Evolutionary conservation across 2,888 invertebrate genomes (phyloP).

Genomic region (Tachina fera): DNA sequence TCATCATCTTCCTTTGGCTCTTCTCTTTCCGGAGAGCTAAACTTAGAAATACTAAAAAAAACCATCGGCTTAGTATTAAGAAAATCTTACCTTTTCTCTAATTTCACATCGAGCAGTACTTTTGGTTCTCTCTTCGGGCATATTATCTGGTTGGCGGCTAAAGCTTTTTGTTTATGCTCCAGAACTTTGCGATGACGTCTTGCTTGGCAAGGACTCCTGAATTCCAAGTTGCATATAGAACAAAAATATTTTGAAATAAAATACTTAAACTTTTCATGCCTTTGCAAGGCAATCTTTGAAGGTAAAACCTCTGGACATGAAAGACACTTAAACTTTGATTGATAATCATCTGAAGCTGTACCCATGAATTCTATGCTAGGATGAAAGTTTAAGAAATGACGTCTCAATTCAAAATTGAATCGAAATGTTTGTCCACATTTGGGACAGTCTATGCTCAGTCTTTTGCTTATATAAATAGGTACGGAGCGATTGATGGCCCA

Average conservation of each 20-base stretch:
- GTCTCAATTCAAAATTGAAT: conserved; percentile 89
- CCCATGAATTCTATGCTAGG: conserved; percentile 84
- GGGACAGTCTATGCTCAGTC: conserved; percentile 86
- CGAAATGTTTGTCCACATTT: conserved; percentile 88
- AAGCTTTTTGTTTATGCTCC: conserved; percentile 83
- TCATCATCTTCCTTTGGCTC: not conserved
- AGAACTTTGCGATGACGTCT: conserved; percentile 87
- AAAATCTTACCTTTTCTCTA: conserved; percentile 29
- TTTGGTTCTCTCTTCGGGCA: not conserved
- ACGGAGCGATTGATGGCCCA: conserved; percentile 91
- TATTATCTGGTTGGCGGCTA: not conserved
- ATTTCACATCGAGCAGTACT: not conserved
- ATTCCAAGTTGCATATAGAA: conserved; percentile 87
- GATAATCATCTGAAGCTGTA: conserved; percentile 87
- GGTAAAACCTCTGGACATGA: conserved; percentile 85
- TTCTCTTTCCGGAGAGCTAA: not conserved
- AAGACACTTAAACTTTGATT: conserved; percentile 86
- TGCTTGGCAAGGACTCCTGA: conserved; percentile 86
- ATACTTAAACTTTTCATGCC: conserved; percentile 87
- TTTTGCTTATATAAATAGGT: conserved; percentile 90
- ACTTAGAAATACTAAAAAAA: not conserved
- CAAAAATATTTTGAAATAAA: conserved; percentile 86
- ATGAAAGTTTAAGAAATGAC: conserved; percentile 83
- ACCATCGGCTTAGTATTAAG: not conserved
- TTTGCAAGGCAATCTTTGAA: conserved; percentile 87